Base-by-base conservation (phyloP, 2,797 vertebrate genomes). In the Rhabdophis nuchalis region DNA sequence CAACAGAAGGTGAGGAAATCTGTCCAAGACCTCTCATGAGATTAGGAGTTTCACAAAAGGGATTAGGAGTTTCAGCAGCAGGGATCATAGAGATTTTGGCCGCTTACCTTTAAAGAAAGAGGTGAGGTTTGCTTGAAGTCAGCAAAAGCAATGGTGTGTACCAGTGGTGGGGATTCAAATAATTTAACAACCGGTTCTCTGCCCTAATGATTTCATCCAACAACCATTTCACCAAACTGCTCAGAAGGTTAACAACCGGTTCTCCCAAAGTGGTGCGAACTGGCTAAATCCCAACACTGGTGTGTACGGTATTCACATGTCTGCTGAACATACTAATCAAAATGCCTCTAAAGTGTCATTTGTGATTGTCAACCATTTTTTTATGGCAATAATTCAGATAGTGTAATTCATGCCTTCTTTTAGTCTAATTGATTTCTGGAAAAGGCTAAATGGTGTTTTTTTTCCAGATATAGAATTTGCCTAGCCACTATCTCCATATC, bases 1-100 rank as follows among this genome's bases (percentile, higher is more conserved):
- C 96, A 77, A 95, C 95, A 92, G 97, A 97, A 86, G 97, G 98
- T 99, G 98, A 98, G 98, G 96, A 91, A 53, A 61, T 23, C 2
- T 54, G 93, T 91, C 82, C 32, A 94, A 92, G 52, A 94, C 90
- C 93, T 41, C 57, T 52, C 12, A 82, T 36, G 54, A 9, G 61
- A 58, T 36, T 61, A 50, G 54, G 91, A 36, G 5, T 77, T 90
- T 91, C 12, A 64, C 91, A 82, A 92, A 53, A 4, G 20, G n/a
- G n/a, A n/a, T n/a, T n/a, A n/a, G n/a, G n/a, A n/a, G 2, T 68
- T 93, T 93, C 85, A 86, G 88, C 4, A 87, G 23, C 12, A 50
- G 8, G n/a, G 23, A 1, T 41, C 1, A 4, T 18, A 89, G 82
- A 5, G 16, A 32, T 85, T 52, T 77, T 90, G 36, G 36, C 41